These are phyloP conservation scores for Rhopilema esculentum DNA, from an alignment of 30 jellyfish, hydroid and myxozoan genomes.

Conservation along the genomic window DNA sequence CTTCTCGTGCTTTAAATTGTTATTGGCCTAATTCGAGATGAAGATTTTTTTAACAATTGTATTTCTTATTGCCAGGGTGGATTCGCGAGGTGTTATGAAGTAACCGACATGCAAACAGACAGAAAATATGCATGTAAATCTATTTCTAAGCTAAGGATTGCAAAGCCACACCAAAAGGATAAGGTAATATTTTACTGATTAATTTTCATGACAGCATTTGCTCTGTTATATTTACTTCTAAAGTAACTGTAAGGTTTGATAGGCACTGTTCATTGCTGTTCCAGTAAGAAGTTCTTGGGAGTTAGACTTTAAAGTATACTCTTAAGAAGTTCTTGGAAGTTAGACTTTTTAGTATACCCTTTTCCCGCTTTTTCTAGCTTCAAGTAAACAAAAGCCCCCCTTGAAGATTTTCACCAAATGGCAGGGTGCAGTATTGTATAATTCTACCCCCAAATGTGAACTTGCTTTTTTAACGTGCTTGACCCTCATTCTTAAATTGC, in stretches of 20 bases:
- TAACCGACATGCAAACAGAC: constrained; percentile 98
- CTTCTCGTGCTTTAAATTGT: neutral
- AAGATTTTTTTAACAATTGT: neutral
- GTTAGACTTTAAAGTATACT: too few relatives aligned
- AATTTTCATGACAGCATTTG: neutral
- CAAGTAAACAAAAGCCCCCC: too few relatives aligned
- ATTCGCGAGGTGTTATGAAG: constrained; percentile 99
- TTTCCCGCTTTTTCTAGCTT: too few relatives aligned
- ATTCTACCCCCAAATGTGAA: neutral
- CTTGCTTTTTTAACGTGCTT: neutral
- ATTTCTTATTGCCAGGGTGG: constrained; percentile 84
- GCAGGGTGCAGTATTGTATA: too few relatives aligned
- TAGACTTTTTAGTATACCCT: too few relatives aligned
- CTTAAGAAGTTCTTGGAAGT: too few relatives aligned
- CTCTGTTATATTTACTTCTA: neutral
- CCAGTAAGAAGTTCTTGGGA: too few relatives aligned
- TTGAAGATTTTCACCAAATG: too few relatives aligned
- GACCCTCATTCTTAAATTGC: neutral
- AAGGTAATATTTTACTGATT: constrained; percentile 60
- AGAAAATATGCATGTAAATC: constrained; percentile 98
- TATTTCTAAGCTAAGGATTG: constrained; percentile 93
- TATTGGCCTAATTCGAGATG: neutral
- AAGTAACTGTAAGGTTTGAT: too few relatives aligned
- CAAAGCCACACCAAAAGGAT: constrained; percentile 98
- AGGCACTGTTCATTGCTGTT: too few relatives aligned